These are phyloP conservation scores for Willowsia nigromaculata DNA, from an alignment of 2,888 invertebrate species.

Conservation along the genomic window DNA sequence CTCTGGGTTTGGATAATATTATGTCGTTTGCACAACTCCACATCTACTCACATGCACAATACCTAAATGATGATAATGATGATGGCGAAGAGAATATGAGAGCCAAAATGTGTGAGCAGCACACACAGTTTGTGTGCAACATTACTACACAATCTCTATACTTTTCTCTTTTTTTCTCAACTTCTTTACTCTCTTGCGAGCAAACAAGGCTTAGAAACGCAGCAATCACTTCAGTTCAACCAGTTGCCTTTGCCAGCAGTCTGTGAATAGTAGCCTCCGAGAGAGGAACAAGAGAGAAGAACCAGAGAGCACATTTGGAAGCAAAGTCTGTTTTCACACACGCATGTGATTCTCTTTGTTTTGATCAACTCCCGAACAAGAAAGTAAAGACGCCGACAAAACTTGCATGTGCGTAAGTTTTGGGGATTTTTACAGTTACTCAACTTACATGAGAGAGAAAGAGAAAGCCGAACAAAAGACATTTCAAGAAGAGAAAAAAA, in stretches of 20 bases:
- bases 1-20: background rate
- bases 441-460: background rate
- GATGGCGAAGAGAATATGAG: background rate
- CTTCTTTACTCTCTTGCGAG: background rate
- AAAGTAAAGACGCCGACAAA: background rate
- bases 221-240: constrained; percentile 53
- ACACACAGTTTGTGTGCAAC: constrained; percentile 17
- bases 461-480: background rate
- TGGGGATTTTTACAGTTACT: constrained; percentile 1
- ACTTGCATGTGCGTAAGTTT: background rate
- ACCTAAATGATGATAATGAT: background rate
- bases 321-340: constrained; percentile 1
- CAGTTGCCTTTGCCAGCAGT: constrained; percentile 64
- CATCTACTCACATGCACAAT: background rate
- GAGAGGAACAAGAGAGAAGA: constrained; percentile 63
- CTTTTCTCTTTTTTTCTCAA: background rate
- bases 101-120: background rate
- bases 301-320: background rate
- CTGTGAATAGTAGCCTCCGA: constrained; percentile 60
- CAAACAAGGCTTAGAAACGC: background rate
- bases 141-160: background rate
- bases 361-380: background rate
- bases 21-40: background rate
- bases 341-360: constrained; percentile 63
- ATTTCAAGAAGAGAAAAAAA: too few relatives aligned